Conservation (phyloP, 2,113 vertebrate species). For the Trematomus loennbergii region DNA sequence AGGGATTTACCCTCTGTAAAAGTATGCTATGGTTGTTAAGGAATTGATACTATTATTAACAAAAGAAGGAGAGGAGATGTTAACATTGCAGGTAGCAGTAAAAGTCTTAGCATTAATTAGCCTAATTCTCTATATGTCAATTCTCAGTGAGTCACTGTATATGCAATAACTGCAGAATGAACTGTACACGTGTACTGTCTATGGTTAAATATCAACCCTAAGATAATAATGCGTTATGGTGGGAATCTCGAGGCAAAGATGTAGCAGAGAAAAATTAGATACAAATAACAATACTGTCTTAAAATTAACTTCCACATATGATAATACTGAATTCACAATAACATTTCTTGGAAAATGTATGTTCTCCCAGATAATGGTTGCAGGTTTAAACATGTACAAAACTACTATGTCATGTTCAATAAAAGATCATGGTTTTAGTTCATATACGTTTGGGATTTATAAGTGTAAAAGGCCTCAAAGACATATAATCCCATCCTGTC, state of each 20-base stretch:
- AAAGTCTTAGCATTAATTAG: constrained; percentile 5
- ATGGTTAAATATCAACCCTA: neutral
- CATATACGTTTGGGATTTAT: neutral
- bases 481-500: neutral
- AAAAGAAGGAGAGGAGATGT: neutral
- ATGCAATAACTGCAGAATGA: constrained; percentile 1
- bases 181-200: neutral
- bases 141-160: neutral
- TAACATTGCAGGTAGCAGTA: neutral
- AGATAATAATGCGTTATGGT: neutral
- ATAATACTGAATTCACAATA: too few species aligned
- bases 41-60: neutral
- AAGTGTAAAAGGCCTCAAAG: neutral
- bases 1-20: neutral
- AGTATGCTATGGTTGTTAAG: neutral
- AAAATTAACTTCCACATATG: too few species aligned
- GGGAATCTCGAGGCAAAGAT: neutral
- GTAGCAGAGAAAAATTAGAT: neutral
- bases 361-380: too few species aligned
- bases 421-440: too few species aligned
- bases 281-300: neutral
- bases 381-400: too few species aligned
- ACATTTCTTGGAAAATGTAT: too few species aligned
- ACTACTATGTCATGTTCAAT: too few species aligned
- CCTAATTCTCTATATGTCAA: neutral